Evolutionary conservation across 2,113 vertebrate genomes (phyloP).

Genomic region (Synodontis membranacea): DNA sequence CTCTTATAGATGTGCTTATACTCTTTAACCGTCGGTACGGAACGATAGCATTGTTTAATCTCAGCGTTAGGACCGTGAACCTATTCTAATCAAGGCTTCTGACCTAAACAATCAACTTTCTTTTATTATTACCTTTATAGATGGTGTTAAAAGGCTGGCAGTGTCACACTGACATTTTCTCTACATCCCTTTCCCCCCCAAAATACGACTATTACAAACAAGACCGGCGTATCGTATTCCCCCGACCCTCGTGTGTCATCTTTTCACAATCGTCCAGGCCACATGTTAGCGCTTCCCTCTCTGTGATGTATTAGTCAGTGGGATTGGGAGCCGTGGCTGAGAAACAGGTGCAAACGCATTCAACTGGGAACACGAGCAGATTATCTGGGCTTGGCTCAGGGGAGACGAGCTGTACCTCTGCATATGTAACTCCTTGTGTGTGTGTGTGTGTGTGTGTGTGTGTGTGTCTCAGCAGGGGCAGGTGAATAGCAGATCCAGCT

Average conservation of each 20-base stretch:
- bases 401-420: slow-evolving; percentile 49
- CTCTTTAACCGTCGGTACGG: background rate
- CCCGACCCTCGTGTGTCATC: background rate
- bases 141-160: background rate
- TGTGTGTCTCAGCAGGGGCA: slow-evolving; percentile 56
- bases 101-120: background rate
- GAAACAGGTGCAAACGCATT: slow-evolving; percentile 72
- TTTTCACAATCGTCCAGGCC: slow-evolving; percentile 27
- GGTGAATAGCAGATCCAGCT: slow-evolving; percentile 68
- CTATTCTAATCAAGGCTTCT: background rate
- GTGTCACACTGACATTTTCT: background rate
- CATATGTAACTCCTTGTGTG: slow-evolving; percentile 35
- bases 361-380: slow-evolving; percentile 63
- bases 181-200: background rate
- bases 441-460: slow-evolving; percentile 41
- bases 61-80: too few species aligned
- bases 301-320: slow-evolving; percentile 66
- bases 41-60: background rate
- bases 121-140: background rate
- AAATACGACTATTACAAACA: background rate
- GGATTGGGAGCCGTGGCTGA: slow-evolving; percentile 61
- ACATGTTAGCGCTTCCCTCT: slow-evolving; percentile 37
- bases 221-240: background rate
- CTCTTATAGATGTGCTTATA: background rate
- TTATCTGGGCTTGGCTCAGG: slow-evolving; percentile 64